Conservation (phyloP, 2,888 invertebrate genomes). For the Clivina fossor region DNA sequence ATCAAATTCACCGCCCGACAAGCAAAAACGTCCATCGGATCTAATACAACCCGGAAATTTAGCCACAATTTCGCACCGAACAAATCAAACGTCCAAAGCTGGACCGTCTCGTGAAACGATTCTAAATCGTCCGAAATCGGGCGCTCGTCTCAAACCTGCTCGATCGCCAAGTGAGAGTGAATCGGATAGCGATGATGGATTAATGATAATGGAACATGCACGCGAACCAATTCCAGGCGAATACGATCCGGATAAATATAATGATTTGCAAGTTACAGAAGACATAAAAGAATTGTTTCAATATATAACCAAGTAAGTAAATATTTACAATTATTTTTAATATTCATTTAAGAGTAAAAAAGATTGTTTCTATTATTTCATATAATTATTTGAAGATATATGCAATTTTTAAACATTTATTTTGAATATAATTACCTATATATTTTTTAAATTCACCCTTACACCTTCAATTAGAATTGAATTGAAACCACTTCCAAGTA, state of each 20-base stretch:
- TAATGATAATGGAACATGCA: slow-evolving; percentile 39
- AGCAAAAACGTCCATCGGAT: no score
- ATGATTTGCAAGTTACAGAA: slow-evolving; percentile 74
- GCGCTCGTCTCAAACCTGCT: slow-evolving; percentile 10
- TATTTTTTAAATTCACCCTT: no score
- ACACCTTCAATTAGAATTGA: no score
- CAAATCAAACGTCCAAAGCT: slow-evolving; percentile 15
- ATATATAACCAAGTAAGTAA: slow-evolving; percentile 78
- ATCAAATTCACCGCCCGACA: no score
- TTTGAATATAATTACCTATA: not conserved
- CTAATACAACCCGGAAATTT: no score
- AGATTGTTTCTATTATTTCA: no score
- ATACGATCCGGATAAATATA: slow-evolving; percentile 83
- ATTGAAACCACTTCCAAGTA: not conserved
- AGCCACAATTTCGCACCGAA: slow-evolving; percentile 12
- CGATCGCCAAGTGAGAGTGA: slow-evolving; percentile 45
- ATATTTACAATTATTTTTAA: not conserved
- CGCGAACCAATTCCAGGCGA: slow-evolving; percentile 52
- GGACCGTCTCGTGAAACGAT: slow-evolving; percentile 26
- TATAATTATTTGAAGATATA: no score
- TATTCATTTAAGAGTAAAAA: not conserved
- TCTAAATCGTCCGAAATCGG: slow-evolving; percentile 24
- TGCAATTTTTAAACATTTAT: not conserved
- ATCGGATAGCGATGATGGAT: slow-evolving; percentile 44
- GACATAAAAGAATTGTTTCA: slow-evolving; percentile 93